A percentile compares a stretch with the other conserved stretches of the same genome.
Evolutionary conservation across 2,113 vertebrate species (phyloP).

Genomic region (Cyprinodon variegatus): DNA sequence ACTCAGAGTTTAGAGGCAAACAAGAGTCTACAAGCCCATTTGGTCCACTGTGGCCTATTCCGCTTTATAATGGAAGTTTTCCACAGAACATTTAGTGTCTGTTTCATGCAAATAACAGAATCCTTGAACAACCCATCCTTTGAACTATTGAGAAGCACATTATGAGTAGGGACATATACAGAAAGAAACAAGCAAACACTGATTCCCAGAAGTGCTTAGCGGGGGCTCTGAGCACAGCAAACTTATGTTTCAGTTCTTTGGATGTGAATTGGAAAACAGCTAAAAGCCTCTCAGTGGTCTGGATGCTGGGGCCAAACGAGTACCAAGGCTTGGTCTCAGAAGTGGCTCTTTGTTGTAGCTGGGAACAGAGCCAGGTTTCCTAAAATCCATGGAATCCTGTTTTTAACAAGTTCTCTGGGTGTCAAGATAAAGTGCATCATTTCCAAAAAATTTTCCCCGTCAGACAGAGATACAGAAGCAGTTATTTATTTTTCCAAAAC

Average conservation of each 20-base stretch:
- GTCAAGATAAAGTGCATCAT: constrained; percentile 51
- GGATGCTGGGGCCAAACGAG: constrained; percentile 45
- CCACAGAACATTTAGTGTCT: background rate
- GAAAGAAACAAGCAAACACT: background rate
- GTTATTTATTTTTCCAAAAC: background rate
- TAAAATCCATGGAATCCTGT: constrained; percentile 48
- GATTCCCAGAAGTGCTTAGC: constrained; percentile 40
- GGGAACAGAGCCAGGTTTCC: constrained; percentile 65
- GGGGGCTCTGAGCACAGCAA: constrained; percentile 36
- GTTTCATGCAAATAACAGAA: background rate
- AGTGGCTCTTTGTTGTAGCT: constrained; percentile 68
- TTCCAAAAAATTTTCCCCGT: constrained; percentile 34
- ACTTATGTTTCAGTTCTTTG: constrained; percentile 54
- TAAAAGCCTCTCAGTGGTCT: constrained; percentile 54
- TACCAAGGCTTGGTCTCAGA: constrained; percentile 40
- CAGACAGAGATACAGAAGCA: background rate
- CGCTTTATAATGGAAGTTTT: background rate
- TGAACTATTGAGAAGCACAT: background rate
- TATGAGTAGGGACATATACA: background rate
- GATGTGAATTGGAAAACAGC: constrained; percentile 59
- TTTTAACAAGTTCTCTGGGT: constrained; percentile 59
- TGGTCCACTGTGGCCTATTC: background rate
- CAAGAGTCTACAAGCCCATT: background rate
- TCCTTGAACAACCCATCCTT: background rate
- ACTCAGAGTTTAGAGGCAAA: background rate